Percentiles rank a stretch among this genome's conserved stretches.
Evolutionary conservation across 1,140 invertebrate species (phyloP).

Genomic region (Belonocnema kinseyi): DNA sequence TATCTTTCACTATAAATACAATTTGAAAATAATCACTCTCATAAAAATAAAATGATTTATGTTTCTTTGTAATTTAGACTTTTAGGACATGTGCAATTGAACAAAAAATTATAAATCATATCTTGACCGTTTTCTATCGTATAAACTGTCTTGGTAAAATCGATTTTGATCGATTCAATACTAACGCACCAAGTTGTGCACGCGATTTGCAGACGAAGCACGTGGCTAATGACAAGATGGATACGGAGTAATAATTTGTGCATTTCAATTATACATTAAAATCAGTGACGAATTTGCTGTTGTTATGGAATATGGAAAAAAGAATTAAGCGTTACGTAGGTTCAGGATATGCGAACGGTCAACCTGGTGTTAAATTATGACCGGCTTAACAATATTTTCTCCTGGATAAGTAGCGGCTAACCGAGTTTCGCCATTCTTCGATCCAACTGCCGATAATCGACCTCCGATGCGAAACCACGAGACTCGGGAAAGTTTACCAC

Average conservation of each 20-base stretch:
- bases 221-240: neutral
- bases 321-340: neutral
- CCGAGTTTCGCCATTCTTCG: constrained; percentile 8
- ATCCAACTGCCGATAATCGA: constrained; percentile 14
- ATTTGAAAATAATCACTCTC: neutral
- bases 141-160: constrained; percentile 5
- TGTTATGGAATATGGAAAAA: neutral
- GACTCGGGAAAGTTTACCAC: constrained; percentile 33
- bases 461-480: constrained; percentile 19
- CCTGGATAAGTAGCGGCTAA: neutral
- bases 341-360: neutral
- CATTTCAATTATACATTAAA: neutral
- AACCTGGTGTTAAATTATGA: neutral
- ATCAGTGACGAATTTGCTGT: neutral
- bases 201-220: constrained; percentile 3
- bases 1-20: neutral
- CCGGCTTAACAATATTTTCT: constrained; percentile 31
- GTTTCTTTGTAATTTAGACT: constrained; percentile 7
- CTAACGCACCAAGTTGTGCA: neutral
- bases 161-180: constrained; percentile 11
- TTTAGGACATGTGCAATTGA: neutral
- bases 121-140: neutral
- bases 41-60: constrained; percentile 10
- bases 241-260: neutral
- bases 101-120: constrained; percentile 22